Percentiles rank a stretch among this genome's conserved stretches.
Conservation (phyloP, 2,888 invertebrate genomes). For the Diadromus collaris region DNA sequence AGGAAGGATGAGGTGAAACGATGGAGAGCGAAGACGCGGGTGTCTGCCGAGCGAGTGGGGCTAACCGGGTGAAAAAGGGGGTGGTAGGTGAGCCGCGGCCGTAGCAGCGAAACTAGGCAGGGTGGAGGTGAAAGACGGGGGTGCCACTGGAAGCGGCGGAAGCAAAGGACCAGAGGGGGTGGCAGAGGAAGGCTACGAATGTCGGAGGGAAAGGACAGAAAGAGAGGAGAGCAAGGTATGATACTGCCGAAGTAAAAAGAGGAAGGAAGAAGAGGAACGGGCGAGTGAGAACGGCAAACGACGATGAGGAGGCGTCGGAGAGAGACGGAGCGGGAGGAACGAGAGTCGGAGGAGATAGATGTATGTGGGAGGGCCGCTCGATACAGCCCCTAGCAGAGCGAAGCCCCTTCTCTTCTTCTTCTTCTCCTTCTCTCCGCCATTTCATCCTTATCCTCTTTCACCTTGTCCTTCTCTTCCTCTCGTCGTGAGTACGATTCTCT, state of each 20-base stretch:
- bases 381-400: conserved; percentile 80
- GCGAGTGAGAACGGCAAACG: conserved; percentile 57
- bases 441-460: conserved; percentile 62
- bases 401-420: conserved; percentile 66
- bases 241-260: conserved; percentile 52
- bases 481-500: conserved; percentile 35
- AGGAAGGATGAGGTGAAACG: conserved; percentile 42
- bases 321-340: conserved; percentile 69
- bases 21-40: conserved; percentile 54
- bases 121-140: conserved; percentile 64
- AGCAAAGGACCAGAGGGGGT: conserved; percentile 69
- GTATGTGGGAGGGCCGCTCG: conserved; percentile 80
- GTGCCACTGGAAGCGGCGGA: conserved; percentile 69
- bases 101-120: conserved; percentile 65
- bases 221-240: conserved; percentile 65
- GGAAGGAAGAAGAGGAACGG: conserved; percentile 57
- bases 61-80: conserved; percentile 61
- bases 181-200: conserved; percentile 77
- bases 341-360: conserved; percentile 79
- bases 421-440: conserved; percentile 45
- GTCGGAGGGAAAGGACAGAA: conserved; percentile 78
- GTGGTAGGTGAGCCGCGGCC: conserved; percentile 65
- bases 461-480: conserved; percentile 47
- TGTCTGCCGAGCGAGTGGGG: conserved; percentile 56
- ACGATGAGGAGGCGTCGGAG: conserved; percentile 67